Conservation (phyloP, 2,113 vertebrate species). For the Pipa parva region DNA sequence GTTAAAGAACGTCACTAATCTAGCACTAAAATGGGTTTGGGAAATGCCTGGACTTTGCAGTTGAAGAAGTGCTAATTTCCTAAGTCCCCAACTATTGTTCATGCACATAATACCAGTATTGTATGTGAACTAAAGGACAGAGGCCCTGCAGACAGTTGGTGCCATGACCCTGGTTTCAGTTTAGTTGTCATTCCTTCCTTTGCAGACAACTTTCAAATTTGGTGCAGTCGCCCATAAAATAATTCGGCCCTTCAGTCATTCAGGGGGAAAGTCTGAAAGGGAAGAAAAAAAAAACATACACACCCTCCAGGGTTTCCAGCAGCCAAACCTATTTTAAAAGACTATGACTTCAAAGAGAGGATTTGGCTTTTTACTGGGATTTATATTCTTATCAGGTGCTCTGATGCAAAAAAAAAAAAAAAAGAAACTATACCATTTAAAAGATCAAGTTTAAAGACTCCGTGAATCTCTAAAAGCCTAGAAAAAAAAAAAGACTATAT, state of each 20-base stretch:
- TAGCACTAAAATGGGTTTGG: slow-evolving; percentile 1
- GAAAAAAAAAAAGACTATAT: slow-evolving; percentile 34
- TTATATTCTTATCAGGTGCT: slow-evolving; percentile 43
- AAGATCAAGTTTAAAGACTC: slow-evolving; percentile 38
- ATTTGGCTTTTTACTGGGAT: slow-evolving; percentile 35
- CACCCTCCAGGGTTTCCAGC: slow-evolving; percentile 36
- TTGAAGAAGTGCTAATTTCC: slow-evolving; percentile 35
- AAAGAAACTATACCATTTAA: slow-evolving; percentile 18
- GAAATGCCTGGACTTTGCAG: not conserved
- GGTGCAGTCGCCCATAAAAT: slow-evolving; percentile 32
- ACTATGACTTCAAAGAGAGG: slow-evolving; percentile 33
- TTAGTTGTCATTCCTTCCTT: slow-evolving; percentile 29
- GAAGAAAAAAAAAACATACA: slow-evolving; percentile 24
- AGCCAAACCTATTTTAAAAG: slow-evolving; percentile 40
- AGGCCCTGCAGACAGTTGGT: slow-evolving; percentile 22
- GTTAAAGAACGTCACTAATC: not conserved
- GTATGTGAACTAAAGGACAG: slow-evolving; percentile 21
- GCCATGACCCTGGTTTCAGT: slow-evolving; percentile 25
- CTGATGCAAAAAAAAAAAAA: slow-evolving; percentile 27
- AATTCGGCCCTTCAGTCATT: slow-evolving; percentile 31
- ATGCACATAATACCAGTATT: slow-evolving; percentile 31
- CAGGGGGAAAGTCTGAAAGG: slow-evolving; percentile 32
- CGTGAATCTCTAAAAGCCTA: slow-evolving; percentile 12
- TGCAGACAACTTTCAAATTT: slow-evolving; percentile 32
- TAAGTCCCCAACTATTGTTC: slow-evolving; percentile 15